These are phyloP conservation scores for Meteorus cinctellus DNA, from an alignment of 2,888 invertebrate species.

Conservation along the genomic window DNA sequence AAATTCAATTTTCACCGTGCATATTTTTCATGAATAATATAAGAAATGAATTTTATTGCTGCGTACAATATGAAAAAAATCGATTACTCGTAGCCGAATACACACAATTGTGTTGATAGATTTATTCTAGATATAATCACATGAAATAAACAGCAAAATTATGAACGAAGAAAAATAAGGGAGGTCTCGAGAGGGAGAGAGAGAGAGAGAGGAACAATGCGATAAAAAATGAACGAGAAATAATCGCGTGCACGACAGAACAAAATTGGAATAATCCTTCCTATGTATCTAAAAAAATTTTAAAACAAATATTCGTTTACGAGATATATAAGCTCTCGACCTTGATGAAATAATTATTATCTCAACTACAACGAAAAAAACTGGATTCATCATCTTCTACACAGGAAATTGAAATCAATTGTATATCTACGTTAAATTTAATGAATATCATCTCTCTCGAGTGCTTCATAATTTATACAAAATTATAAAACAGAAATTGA, in stretches of 20 bases:
- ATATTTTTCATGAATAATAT: slow-evolving; percentile 20
- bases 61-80: not conserved
- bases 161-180: not conserved
- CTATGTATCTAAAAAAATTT: not conserved
- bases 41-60: slow-evolving; percentile 21
- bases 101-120: slow-evolving; percentile 23
- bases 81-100: slow-evolving; percentile 33
- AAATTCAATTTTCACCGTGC: slow-evolving; percentile 26
- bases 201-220: not conserved
- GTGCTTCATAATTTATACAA: slow-evolving; percentile 19
- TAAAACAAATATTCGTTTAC: not conserved
- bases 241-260: not conserved
- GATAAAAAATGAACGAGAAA: not conserved
- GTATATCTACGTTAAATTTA: not conserved
- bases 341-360: slow-evolving; percentile 10
- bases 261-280: not conserved
- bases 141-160: not conserved
- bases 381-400: not conserved
- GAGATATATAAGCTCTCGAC: not conserved
- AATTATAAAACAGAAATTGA: slow-evolving; percentile 31
- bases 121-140: slow-evolving; percentile 39
- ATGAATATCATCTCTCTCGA: not conserved
- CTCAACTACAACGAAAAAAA: not conserved
- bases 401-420: not conserved
- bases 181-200: slow-evolving; percentile 9